Conservation (phyloP, 2,113 vertebrate genomes). For the Martes martes region DNA sequence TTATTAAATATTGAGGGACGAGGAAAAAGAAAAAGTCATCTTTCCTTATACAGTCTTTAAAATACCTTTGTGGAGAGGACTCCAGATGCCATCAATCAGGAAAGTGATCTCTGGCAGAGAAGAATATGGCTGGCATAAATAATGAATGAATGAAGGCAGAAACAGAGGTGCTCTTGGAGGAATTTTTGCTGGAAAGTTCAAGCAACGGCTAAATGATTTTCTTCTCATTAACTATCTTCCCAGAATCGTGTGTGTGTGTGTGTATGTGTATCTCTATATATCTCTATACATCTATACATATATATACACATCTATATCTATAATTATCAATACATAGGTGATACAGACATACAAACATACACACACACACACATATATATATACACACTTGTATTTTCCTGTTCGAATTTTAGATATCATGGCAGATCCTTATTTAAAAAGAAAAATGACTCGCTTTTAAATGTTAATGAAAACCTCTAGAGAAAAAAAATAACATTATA, state of each 20-base stretch:
- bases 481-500: neutral
- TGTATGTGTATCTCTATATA: too few relatives aligned
- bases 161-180: neutral
- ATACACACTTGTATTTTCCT: neutral
- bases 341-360: neutral
- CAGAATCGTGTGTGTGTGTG: neutral
- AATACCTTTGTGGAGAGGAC: constrained; percentile 19
- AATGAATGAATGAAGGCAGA: constrained; percentile 53
- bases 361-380: neutral
- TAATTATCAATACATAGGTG: neutral
- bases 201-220: neutral
- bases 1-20: constrained; percentile 66
- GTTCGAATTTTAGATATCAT: neutral
- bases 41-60: constrained; percentile 46
- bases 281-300: neutral
- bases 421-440: neutral
- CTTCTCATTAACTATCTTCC: neutral
- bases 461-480: neutral
- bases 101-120: constrained; percentile 47
- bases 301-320: neutral
- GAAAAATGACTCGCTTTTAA: neutral
- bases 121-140: constrained; percentile 57
- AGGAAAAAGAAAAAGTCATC: constrained; percentile 15
- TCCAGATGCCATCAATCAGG: constrained; percentile 53
- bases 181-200: constrained; percentile 2